phyloP scores from a whole-genome alignment of 2,888 invertebrate species.

The Melanostoma mellinum region DNA sequence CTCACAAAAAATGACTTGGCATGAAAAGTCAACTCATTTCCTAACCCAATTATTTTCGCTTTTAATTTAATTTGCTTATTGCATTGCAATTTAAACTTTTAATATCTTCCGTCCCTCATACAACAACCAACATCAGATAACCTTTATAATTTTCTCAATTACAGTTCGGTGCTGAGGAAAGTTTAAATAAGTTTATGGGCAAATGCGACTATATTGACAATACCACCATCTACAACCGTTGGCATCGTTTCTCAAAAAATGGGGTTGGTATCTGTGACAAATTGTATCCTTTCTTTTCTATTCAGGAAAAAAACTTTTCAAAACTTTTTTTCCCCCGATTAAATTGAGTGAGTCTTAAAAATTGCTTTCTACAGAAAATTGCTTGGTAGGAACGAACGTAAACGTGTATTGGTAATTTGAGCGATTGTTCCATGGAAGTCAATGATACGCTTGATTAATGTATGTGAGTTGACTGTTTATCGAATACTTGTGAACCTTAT shows the following conservation, averaged over 20 bases:
- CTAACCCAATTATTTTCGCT: not conserved
- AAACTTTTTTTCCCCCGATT: not conserved
- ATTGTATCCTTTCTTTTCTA: slow-evolving; percentile 35
- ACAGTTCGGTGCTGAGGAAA: not conserved
- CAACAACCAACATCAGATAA: not conserved
- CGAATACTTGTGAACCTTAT: slow-evolving; percentile 1
- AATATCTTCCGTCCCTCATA: not conserved
- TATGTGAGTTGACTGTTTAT: not conserved
- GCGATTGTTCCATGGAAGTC: slow-evolving; percentile 5
- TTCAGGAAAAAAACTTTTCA: slow-evolving; percentile 9
- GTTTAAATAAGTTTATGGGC: not conserved
- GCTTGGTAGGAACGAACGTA: not conserved
- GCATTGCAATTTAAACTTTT: not conserved
- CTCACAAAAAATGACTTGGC: not conserved
- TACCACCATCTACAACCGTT: slow-evolving; percentile 7
- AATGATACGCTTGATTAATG: slow-evolving; percentile 27
- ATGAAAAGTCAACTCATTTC: not conserved
- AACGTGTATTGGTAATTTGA: slow-evolving; percentile 16
- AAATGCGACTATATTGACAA: slow-evolving; percentile 13
- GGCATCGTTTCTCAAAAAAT: slow-evolving; percentile 14
- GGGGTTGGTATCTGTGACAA: slow-evolving; percentile 33
- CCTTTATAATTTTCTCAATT: slow-evolving; percentile 14
- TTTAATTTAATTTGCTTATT: not conserved
- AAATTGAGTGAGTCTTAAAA: slow-evolving; percentile 23
- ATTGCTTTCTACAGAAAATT: slow-evolving; percentile 20